Evolutionary conservation across 2,113 vertebrate species (phyloP), one percentile per base, ranked within the genome.

Genomic region (Tylochromis polylepis): DNA sequence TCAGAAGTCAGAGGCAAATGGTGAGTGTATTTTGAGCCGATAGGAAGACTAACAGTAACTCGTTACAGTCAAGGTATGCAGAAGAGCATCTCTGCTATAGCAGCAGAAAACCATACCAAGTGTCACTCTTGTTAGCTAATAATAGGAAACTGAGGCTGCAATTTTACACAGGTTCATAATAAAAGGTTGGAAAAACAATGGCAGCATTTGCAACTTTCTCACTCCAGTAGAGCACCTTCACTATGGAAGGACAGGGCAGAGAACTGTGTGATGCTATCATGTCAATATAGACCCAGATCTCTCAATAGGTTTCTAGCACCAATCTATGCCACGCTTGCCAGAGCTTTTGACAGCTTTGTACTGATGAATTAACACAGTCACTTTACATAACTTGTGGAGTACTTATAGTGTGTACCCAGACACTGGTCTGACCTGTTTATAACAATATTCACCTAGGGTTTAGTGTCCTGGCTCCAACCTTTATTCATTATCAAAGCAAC

Each of bases 341-440:
- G 58, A 60, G 78, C 58, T 81, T 84, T 87, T 88, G 81, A 79
- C 88, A 89, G 86, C 88, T 89, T 91, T 87, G 87, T 87, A 84
- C 41, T 80, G 92, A 93, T 92, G 67, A 89, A 85, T 89, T 86
- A 82, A 87, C 79, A 77, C 92, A 51, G 70, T 83, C 34, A 80
- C 80, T 81, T 80, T 77, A 27, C 75, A 91, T 84, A 83, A 85
- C 83, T 85, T 15, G 16, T 36, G 59, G 85, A 36, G 43, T 58
- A 77, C 79, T 81, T 90, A 72, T 83, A 81, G 62, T 36, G 79
- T 82, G 65, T 70, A 20, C 57, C 58, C 77, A 81, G 81, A 91
- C 91, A 91, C 22, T 49, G 10, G 24, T 9, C 81, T 34, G 3
- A 82, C 84, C 56, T 85, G 80, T 89, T 85, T 62, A 31, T 86